These are phyloP conservation scores for Lacerta agilis DNA, from an alignment of 2,797 vertebrate genomes.

Conservation along the genomic window DNA sequence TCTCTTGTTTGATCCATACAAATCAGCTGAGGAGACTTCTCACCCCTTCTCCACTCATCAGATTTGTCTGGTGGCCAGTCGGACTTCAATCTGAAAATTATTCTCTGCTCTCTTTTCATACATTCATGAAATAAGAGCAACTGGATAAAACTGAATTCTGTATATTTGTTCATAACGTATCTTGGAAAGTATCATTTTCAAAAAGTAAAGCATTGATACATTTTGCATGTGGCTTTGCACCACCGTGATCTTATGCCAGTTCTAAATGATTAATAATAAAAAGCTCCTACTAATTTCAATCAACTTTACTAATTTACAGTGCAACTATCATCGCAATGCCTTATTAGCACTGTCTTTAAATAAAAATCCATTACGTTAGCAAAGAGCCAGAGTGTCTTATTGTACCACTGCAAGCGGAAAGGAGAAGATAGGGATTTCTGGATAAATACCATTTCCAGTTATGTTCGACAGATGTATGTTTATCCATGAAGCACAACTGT, in stretches of 20 bases:
- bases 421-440: constrained; percentile 5
- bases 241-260: constrained; percentile 20
- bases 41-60: no score
- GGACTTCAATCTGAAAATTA: neutral
- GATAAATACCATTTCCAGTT: neutral
- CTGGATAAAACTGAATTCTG: neutral
- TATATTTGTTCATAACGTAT: constrained; percentile 2
- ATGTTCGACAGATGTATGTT: neutral
- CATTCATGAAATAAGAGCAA: constrained; percentile 36
- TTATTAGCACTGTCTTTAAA: constrained; percentile 38
- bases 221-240: constrained; percentile 3
- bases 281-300: constrained; percentile 40
- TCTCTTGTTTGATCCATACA: no score
- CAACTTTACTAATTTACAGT: constrained; percentile 50
- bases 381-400: neutral
- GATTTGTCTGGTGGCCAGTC: no score
- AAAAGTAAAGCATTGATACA: constrained; percentile 8
- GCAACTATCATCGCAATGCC: constrained; percentile 4
- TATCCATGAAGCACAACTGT: neutral
- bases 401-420: neutral
- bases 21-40: no score
- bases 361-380: constrained; percentile 15
- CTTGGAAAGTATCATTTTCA: constrained; percentile 21
- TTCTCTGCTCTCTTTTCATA: neutral
- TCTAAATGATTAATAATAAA: constrained; percentile 47